phyloP scores from a whole-genome alignment of 2,113 vertebrate genomes.

The Myxocyprinus asiaticus region DNA sequence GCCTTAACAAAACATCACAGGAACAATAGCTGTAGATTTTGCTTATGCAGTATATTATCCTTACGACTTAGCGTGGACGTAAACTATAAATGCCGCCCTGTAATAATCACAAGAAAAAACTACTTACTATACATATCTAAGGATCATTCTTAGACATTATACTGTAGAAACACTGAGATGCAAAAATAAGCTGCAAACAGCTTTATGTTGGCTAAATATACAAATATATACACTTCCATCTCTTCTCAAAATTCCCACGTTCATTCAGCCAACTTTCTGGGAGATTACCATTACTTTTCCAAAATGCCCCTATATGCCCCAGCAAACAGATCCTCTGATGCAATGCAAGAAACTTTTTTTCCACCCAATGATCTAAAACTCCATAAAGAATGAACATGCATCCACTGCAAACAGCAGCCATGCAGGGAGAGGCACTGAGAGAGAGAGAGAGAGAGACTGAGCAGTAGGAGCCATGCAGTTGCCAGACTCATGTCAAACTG shows the following conservation, averaged over 20 bases:
- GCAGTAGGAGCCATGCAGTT: conserved; percentile 29
- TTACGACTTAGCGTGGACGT: background rate
- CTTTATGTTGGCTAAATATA: conserved; percentile 20
- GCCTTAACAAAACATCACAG: conserved; percentile 21
- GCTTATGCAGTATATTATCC: conserved; percentile 23
- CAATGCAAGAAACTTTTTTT: background rate
- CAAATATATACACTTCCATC: background rate
- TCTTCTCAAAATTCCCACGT: background rate
- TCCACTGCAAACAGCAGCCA: background rate
- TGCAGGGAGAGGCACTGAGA: background rate
- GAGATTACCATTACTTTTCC: background rate
- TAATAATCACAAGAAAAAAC: conserved; percentile 11
- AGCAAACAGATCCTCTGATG: conserved; percentile 1
- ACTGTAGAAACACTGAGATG: background rate
- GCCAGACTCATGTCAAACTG: conserved; percentile 44
- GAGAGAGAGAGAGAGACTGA: conserved; percentile 24
- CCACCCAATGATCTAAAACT: conserved; percentile 11
- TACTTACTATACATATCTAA: conserved; percentile 30
- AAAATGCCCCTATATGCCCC: background rate
- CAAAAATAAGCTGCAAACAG: background rate
- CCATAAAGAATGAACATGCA: conserved; percentile 12
- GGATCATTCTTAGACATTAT: conserved; percentile 5
- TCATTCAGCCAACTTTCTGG: background rate
- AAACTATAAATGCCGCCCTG: conserved; percentile 4
- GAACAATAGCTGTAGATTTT: conserved; percentile 17